Evolutionary conservation across 2,888 invertebrate genomes (phyloP).

Genomic region (Leptopilina syphax): DNA sequence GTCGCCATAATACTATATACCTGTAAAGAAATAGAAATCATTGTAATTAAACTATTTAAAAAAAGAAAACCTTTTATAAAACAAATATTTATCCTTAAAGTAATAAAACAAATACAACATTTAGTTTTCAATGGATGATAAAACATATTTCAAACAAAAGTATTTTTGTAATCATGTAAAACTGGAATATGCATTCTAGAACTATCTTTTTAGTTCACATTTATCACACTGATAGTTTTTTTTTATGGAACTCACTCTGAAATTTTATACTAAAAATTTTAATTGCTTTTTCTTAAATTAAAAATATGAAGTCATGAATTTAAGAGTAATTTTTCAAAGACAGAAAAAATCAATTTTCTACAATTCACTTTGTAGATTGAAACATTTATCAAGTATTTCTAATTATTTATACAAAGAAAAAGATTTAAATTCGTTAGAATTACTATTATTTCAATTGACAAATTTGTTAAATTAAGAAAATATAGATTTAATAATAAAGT

Average conservation of each 20-base stretch:
- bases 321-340: too few species aligned
- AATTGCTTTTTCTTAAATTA: too few species aligned
- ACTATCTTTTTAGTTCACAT: neutral
- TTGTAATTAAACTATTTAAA: neutral
- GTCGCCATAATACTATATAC: slow-evolving; percentile 83
- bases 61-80: too few species aligned
- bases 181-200: neutral
- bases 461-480: too few species aligned
- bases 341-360: too few species aligned
- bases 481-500: too few species aligned
- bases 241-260: neutral
- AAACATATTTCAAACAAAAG: neutral
- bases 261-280: neutral
- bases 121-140: neutral
- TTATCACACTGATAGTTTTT: neutral
- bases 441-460: too few species aligned
- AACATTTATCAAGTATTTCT: too few species aligned
- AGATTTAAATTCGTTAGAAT: too few species aligned
- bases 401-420: too few species aligned
- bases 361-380: too few species aligned
- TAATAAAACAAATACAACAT: neutral
- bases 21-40: slow-evolving; percentile 59
- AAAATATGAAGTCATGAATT: too few species aligned
- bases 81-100: neutral
- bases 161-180: slow-evolving; percentile 1